These are phyloP conservation scores for Drosophila lacertosa DNA, from an alignment of 1,140 invertebrate genomes.

Conservation along the genomic window DNA sequence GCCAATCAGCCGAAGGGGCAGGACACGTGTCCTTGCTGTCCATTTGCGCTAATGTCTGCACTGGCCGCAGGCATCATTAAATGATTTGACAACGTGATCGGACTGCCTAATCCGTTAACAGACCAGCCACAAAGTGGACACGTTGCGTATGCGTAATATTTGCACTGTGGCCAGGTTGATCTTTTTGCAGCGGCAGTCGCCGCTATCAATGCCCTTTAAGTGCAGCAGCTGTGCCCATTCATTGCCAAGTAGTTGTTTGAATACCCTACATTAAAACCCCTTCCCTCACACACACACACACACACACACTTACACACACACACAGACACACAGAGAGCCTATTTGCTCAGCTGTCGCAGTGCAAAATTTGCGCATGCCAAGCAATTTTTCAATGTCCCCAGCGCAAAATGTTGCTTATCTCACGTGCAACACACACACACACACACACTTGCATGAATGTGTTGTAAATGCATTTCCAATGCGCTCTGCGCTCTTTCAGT, in stretches of 20 bases:
- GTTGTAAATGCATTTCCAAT: slow-evolving; percentile 25
- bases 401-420: slow-evolving; percentile 64
- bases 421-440: slow-evolving; percentile 53
- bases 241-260: neutral
- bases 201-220: slow-evolving; percentile 13
- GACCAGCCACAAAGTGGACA: slow-evolving; percentile 32
- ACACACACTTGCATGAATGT: slow-evolving; percentile 8
- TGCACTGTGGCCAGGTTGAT: slow-evolving; percentile 7
- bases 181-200: neutral
- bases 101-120: slow-evolving; percentile 36
- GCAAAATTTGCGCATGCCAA: slow-evolving; percentile 27
- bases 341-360: slow-evolving; percentile 40
- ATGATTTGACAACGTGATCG: slow-evolving; percentile 71
- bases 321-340: too few relatives aligned
- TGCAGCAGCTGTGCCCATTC: slow-evolving; percentile 3
- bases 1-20: slow-evolving; percentile 10
- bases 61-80: slow-evolving; percentile 54
- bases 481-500: slow-evolving; percentile 6
- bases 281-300: too few relatives aligned
- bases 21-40: neutral
- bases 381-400: slow-evolving; percentile 48
- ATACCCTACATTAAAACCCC: neutral
- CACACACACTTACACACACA: too few relatives aligned
- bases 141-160: slow-evolving; percentile 67
- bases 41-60: neutral